Base-by-base conservation (phyloP, 2,797 vertebrate genomes). In the Buceros bicornis region DNA sequence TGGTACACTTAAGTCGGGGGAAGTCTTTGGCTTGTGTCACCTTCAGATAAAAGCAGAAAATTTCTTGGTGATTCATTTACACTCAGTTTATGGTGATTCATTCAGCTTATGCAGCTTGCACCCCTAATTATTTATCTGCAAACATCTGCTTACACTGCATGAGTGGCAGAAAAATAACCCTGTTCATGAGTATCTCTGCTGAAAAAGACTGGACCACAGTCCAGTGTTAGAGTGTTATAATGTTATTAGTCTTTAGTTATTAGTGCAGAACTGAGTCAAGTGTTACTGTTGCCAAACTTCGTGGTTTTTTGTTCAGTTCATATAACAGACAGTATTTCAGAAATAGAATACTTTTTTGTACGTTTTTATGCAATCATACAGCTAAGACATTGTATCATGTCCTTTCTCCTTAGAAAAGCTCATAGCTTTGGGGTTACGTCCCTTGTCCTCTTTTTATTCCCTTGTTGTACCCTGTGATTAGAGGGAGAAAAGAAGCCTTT, bases 1-100 rank as follows among this genome's bases (percentile, higher is more conserved):
- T 12, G 5, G 21, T n/a, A 37, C 8, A 12, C 8, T 29, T 33
- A 22, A 0, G 0, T 15, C 0, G 2, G 69, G 28, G 57, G 26
- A 88, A 61, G 25, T 24, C 37, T 80, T 80, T 43, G 14, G 45
- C 10, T 60, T 87, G 35, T 25, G 29, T n/a, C 19, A 54, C 13
- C 72, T 64, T 60, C 65, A 88, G 47, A 31, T 17, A 78, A 83
- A 65, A 74, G 57, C 11, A 88, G 53, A 88, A 74, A 35, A 72
- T 4, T 35, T 58, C 20, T 51, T 8, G 4, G 22, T 67, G 11
- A 28, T 43, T 87, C 31, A 37, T 51, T 71, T 50, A 40, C 37
- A 40, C 37, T 40, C 37, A 40, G 37, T 12, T 40, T 40, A 40
- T 40, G 37, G 37, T 40, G 37, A 40, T 89, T 67, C 13, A 73